These are phyloP conservation scores for Papio anubis DNA, from an alignment of 2,113 vertebrate species.

Conservation along the genomic window DNA sequence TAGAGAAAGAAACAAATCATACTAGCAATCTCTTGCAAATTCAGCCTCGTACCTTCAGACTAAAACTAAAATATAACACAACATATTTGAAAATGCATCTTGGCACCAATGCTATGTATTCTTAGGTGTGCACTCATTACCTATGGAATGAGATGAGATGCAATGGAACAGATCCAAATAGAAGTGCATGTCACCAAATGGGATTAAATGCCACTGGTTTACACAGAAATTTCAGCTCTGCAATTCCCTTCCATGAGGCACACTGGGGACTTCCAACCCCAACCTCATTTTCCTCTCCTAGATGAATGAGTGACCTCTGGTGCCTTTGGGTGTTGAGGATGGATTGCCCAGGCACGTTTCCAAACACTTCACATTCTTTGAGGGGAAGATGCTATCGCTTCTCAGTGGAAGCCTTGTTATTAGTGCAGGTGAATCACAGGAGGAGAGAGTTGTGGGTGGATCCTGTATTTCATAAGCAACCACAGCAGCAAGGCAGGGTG, in stretches of 20 bases:
- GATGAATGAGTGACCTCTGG: background rate
- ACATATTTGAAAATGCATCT: background rate
- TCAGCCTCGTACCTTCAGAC: background rate
- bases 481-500: slow-evolving; percentile 15
- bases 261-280: background rate
- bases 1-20: slow-evolving; percentile 11
- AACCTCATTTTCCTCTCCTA: background rate
- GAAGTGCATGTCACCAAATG: background rate
- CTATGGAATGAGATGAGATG: background rate
- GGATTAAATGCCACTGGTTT: background rate
- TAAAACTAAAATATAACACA: background rate
- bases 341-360: slow-evolving; percentile 1
- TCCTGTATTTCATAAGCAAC: slow-evolving; percentile 57
- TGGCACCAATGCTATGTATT: background rate
- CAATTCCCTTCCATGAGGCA: background rate
- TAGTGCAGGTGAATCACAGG: slow-evolving; percentile 66
- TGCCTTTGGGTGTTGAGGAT: background rate
- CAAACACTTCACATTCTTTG: slow-evolving; percentile 56
- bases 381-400: slow-evolving; percentile 51
- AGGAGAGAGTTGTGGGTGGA: slow-evolving; percentile 61
- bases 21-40: background rate
- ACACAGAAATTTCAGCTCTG: background rate
- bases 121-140: background rate
- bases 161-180: background rate
- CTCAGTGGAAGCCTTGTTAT: slow-evolving; percentile 58